Base-by-base conservation (phyloP, 2,888 invertebrate genomes). In the Tetragonula carbonaria region DNA sequence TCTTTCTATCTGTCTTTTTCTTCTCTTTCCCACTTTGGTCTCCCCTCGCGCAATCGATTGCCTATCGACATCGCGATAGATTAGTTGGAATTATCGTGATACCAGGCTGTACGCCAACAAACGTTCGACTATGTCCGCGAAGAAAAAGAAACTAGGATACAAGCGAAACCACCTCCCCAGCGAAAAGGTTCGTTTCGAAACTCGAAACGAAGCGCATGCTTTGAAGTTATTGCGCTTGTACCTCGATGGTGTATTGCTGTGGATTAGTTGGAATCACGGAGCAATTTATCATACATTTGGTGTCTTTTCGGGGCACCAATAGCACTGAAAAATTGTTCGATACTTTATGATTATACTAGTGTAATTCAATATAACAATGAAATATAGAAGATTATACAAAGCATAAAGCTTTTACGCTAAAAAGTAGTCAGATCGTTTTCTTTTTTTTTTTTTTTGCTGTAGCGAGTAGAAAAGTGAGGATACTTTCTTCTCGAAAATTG, bases 41-140 rank as follows among this genome's bases (percentile, higher is more conserved):
- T 50, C 16, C 68, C 21, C 55, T 74, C 72, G 72, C 63, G 84
- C 90, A 90, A 92, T 92, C 91, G 92, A 93, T 92, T 90, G 91
- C 90, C 89, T 87, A 92, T 92, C 92, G 92, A 92, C 91, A 90
- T 88, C 86, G 80, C 92, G 91, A 92, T 93, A 92, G 91, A 92
- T 93, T 92, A 92, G 88, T 82, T 85, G 88, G 89, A 88, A 92
- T 93, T 92, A 93, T 90, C 91, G 91, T 85, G 87, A 80, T 80
- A 84, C 83, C 74, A 79, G 67, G 50, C 68, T 21, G 55, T 14
- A 28, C 23, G 45, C 45, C 45, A 11, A 8, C 45, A 45, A 45
- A 45, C 45, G 45, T 45, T 70, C 70, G 73, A 62, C 72, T 72
- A 82, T 33, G 57, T 65, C 38, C 62, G 70, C 80, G 74, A 62